A percentile compares a stretch with the other conserved stretches of the same genome.
These are phyloP conservation scores for Oryzias celebensis DNA, from an alignment of 2,113 vertebrate species.

Conservation along the genomic window DNA sequence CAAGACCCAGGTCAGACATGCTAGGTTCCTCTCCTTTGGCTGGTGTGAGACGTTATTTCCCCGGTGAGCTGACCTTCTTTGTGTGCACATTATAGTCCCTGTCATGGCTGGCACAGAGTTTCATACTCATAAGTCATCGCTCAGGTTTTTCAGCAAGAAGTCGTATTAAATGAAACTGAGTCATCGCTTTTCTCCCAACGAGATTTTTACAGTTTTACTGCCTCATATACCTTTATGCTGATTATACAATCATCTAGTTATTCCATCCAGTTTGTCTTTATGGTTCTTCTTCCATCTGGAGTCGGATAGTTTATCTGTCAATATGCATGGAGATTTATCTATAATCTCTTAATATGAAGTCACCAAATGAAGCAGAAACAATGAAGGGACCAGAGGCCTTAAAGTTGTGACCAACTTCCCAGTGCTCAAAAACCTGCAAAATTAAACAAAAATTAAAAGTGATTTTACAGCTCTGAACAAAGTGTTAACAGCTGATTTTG, in stretches of 20 bases:
- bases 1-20: conserved; percentile 39
- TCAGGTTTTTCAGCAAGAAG: background rate
- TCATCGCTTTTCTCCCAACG: background rate
- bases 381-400: background rate
- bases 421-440: background rate
- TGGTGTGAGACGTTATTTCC: conserved; percentile 23
- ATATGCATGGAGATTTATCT: background rate
- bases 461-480: background rate
- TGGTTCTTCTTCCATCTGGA: background rate
- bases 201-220: background rate
- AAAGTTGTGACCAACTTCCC: background rate
- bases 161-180: background rate
- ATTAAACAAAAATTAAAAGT: conserved; percentile 8
- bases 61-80: conserved; percentile 31
- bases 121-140: background rate
- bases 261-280: background rate
- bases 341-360: conserved; percentile 9
- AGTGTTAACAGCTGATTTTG: background rate
- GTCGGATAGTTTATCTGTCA: background rate
- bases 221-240: background rate
- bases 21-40: conserved; percentile 20
- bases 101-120: conserved; percentile 1
- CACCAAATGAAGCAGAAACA: conserved; percentile 5
- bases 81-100: conserved; percentile 6
- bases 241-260: background rate